Evolutionary conservation across 2,113 vertebrate genomes (phyloP).

Genomic region (Cinclus cinclus): DNA sequence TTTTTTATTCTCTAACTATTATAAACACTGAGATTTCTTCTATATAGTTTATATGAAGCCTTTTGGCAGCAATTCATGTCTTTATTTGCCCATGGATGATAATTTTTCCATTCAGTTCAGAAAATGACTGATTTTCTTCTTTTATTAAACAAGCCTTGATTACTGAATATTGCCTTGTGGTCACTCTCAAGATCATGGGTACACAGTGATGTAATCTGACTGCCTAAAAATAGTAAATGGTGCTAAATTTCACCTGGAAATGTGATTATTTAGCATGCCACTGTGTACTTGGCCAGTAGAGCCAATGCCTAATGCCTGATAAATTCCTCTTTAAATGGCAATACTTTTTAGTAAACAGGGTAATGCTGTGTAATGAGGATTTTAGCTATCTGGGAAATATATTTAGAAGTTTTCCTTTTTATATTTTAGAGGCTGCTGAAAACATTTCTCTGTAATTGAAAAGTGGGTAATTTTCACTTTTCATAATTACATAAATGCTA

Average conservation of each 20-base stretch:
- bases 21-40: not conserved
- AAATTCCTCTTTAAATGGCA: not conserved
- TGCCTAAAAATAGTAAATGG: constrained; percentile 10
- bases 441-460: not conserved
- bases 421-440: not conserved
- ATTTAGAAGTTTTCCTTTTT: not conserved
- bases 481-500: not conserved
- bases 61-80: not conserved
- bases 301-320: not conserved
- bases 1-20: not conserved
- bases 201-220: not conserved
- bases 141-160: not conserved
- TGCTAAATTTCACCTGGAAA: constrained; percentile 11
- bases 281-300: not conserved
- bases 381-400: not conserved
- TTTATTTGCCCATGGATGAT: not conserved
- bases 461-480: not conserved
- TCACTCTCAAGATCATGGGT: not conserved
- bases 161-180: not conserved
- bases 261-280: not conserved
- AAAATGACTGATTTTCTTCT: not conserved
- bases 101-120: not conserved
- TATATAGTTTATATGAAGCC: not conserved
- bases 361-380: not conserved
- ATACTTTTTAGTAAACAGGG: not conserved